Evolutionary conservation across 1,140 invertebrate species (phyloP).

Genomic region (Chymomyza costata): DNA sequence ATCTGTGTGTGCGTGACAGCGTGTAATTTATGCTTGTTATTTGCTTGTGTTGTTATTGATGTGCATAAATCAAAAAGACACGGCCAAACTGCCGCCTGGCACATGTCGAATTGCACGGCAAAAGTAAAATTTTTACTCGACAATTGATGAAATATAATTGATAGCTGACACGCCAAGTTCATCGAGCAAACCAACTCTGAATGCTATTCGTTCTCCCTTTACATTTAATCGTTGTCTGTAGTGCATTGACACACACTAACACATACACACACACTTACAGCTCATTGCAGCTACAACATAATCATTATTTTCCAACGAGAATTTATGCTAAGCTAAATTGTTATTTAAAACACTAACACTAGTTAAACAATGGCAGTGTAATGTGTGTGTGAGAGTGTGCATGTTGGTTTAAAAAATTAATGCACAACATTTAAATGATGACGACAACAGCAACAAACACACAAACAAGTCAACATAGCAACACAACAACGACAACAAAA

Average conservation of each 20-base stretch:
- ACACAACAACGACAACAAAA: background rate
- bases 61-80: slow-evolving; percentile 51
- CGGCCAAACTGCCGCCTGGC: slow-evolving; percentile 10
- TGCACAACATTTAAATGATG: slow-evolving; percentile 70
- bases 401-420: slow-evolving; percentile 58
- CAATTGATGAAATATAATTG: no score
- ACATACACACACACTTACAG: no score
- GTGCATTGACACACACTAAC: no score
- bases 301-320: no score
- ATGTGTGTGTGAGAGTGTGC: slow-evolving; percentile 14
- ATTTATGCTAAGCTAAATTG: slow-evolving; percentile 68
- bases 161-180: no score
- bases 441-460: slow-evolving; percentile 28
- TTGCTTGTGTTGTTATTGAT: slow-evolving; percentile 48
- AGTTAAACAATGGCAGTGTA: slow-evolving; percentile 16
- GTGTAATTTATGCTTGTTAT: slow-evolving; percentile 44
- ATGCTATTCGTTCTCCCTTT: no score
- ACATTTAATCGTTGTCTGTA: no score
- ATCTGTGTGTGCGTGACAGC: slow-evolving; percentile 4
- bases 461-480: background rate
- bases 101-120: slow-evolving; percentile 24
- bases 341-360: slow-evolving; percentile 69
- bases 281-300: slow-evolving; percentile 41
- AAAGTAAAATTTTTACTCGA: slow-evolving; percentile 8
- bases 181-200: no score